Percentiles rank a stretch among this genome's conserved stretches.
Conservation (phyloP, 2,797 vertebrate species). For the Gastrophryne carolinensis region DNA sequence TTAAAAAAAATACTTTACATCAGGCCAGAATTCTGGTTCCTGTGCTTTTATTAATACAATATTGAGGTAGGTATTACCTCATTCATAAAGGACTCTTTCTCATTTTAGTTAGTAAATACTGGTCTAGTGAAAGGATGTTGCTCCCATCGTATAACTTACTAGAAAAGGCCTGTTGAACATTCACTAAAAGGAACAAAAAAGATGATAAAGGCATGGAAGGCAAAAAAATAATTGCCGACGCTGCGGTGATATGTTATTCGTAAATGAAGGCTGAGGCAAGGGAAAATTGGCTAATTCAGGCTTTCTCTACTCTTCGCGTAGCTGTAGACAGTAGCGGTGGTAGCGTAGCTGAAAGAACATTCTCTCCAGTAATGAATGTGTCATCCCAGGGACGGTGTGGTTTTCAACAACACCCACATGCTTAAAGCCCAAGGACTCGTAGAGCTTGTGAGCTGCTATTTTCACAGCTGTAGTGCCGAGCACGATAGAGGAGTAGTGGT, state of each 20-base stretch:
- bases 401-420: slow-evolving; percentile 84
- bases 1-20: slow-evolving; percentile 7
- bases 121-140: slow-evolving; percentile 13
- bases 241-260: slow-evolving; percentile 8
- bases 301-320: slow-evolving; percentile 89
- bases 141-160: slow-evolving; percentile 58
- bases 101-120: background rate
- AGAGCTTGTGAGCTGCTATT: slow-evolving; percentile 96
- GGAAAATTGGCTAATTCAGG: slow-evolving; percentile 48
- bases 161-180: slow-evolving; percentile 51
- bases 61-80: slow-evolving; percentile 53
- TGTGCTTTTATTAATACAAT: slow-evolving; percentile 60
- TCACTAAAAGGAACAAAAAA: slow-evolving; percentile 62
- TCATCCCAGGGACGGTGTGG: slow-evolving; percentile 92
- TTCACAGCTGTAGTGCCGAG: slow-evolving; percentile 96
- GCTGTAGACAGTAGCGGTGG: slow-evolving; percentile 96
- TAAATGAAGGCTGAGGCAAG: background rate
- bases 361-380: slow-evolving; percentile 87
- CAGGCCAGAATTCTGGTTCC: slow-evolving; percentile 56
- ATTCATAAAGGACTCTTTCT: slow-evolving; percentile 7
- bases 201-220: slow-evolving; percentile 58
- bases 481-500: slow-evolving; percentile 92
- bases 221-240: slow-evolving; percentile 62
- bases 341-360: slow-evolving; percentile 99
- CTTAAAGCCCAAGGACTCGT: slow-evolving; percentile 97